Evolutionary conservation across 2,113 vertebrate species (phyloP).

Genomic region (Heterochromis multidens): DNA sequence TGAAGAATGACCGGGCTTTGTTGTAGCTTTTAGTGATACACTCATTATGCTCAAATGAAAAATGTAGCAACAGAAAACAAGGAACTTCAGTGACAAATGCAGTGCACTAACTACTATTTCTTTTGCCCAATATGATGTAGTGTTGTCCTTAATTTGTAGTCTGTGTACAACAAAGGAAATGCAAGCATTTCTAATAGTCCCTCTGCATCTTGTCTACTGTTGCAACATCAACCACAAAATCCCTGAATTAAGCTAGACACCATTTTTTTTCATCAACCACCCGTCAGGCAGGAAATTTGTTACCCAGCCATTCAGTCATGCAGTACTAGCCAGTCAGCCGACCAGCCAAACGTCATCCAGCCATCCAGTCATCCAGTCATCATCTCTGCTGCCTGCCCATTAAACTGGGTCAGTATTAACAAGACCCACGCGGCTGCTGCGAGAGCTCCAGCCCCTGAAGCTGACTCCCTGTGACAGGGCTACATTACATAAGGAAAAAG

Average conservation of each 20-base stretch:
- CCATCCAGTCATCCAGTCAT: conserved; percentile 29
- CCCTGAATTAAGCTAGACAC: neutral
- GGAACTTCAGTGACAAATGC: neutral
- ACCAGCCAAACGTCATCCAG: conserved; percentile 7
- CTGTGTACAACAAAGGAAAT: neutral
- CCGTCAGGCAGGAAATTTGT: neutral
- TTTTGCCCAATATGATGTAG: neutral
- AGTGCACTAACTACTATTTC: neutral
- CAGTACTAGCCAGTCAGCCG: conserved; percentile 10
- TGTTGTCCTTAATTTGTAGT: neutral
- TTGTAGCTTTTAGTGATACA: neutral
- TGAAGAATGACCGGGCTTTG: neutral
- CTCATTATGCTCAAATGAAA: neutral
- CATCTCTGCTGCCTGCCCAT: conserved; percentile 48
- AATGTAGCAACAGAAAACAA: neutral
- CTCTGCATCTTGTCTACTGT: neutral
- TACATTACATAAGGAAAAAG: conserved; percentile 63
- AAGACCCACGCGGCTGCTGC: conserved; percentile 55
- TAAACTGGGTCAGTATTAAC: conserved; percentile 71
- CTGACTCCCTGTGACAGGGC: conserved; percentile 69
- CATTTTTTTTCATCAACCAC: neutral
- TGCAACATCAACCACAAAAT: neutral
- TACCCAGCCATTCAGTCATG: conserved; percentile 4
- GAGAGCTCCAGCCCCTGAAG: conserved; percentile 55
- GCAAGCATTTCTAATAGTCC: neutral